Percentiles rank a stretch among this genome's conserved stretches.
phyloP scores from a whole-genome alignment of 1,140 invertebrate genomes.

The Cydia fagiglandana region DNA sequence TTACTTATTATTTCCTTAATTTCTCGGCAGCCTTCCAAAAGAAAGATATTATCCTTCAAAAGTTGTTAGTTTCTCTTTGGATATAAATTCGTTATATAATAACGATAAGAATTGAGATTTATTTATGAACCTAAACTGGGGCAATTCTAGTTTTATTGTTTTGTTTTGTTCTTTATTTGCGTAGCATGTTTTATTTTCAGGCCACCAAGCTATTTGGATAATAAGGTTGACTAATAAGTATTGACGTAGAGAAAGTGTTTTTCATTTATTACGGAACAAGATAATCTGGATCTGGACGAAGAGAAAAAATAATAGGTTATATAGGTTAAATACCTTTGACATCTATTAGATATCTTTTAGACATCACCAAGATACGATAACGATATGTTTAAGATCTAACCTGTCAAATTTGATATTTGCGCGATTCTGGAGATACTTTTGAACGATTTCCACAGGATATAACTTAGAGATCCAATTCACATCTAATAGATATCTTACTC shows the following conservation, averaged over 20 bases:
- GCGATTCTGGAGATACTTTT: no score
- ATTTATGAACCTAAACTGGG: conserved; percentile 17
- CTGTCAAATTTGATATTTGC: no score
- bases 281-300: no score
- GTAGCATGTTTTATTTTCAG: neutral
- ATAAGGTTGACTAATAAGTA: neutral
- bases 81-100: conserved; percentile 27
- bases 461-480: no score
- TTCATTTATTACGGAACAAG: neutral
- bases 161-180: conserved; percentile 20
- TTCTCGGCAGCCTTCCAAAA: conserved; percentile 19
- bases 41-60: conserved; percentile 18
- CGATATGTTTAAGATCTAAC: no score
- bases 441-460: no score
- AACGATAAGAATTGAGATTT: conserved; percentile 26
- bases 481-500: no score
- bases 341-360: no score
- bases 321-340: no score
- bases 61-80: neutral
- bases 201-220: neutral
- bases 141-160: conserved; percentile 25
- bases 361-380: no score
- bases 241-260: neutral
- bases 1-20: conserved; percentile 16
- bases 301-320: no score